Percentiles rank a stretch among this genome's conserved stretches.
Conservation (phyloP, 1,140 invertebrate species). For the Bombus polaris region DNA sequence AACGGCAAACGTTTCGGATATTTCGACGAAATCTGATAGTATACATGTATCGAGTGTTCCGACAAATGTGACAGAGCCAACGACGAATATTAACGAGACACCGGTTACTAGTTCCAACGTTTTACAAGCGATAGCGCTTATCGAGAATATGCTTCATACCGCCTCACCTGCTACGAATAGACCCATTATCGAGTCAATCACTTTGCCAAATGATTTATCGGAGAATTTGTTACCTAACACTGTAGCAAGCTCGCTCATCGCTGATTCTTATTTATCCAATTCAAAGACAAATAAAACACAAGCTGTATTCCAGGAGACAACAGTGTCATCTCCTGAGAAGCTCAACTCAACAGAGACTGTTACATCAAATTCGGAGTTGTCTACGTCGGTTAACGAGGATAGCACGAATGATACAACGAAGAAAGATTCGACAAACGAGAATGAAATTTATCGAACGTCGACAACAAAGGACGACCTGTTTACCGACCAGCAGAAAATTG, state of each 20-base stretch:
- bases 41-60: neutral
- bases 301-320: neutral
- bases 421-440: too few relatives aligned
- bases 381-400: neutral
- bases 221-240: constrained; percentile 6
- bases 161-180: neutral
- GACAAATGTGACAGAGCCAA: neutral
- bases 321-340: neutral
- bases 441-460: neutral
- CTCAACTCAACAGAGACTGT: neutral
- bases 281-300: neutral
- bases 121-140: neutral
- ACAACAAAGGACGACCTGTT: neutral
- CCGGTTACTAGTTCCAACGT: neutral
- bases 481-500: neutral
- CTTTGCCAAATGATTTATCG: neutral
- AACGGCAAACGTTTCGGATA: neutral
- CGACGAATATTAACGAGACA: neutral
- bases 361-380: neutral
- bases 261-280: neutral
- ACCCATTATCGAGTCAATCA: neutral
- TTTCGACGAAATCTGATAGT: neutral
- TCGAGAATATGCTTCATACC: constrained; percentile 20
- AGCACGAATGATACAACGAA: too few relatives aligned
- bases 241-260: constrained; percentile 13